Percentiles rank a stretch among this genome's conserved stretches.
These are phyloP conservation scores for Lepas anatifera DNA, from an alignment of 2,888 invertebrate species.

Conservation along the genomic window DNA sequence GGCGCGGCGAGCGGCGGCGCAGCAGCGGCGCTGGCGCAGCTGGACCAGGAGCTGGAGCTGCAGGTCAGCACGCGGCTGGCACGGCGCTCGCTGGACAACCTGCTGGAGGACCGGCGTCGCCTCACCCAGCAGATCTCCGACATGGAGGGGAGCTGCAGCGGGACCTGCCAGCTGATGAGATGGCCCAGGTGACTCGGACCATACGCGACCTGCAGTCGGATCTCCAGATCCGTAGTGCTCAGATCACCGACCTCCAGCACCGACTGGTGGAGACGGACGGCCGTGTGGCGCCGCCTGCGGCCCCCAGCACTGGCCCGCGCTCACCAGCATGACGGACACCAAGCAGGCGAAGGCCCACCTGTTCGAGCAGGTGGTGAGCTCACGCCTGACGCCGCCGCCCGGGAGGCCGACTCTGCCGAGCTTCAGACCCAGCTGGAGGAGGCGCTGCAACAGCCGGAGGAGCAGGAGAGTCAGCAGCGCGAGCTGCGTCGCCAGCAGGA, in stretches of 20 bases:
- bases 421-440: background rate
- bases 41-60: conserved; percentile 67
- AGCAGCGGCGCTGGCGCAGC: conserved; percentile 37
- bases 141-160: conserved; percentile 30
- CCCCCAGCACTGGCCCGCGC: background rate
- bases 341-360: conserved; percentile 56
- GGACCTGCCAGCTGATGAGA: conserved; percentile 29
- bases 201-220: conserved; percentile 39
- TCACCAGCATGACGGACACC: conserved; percentile 42
- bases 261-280: background rate
- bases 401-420: background rate
- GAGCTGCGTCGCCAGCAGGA: conserved; percentile 28
- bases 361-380: conserved; percentile 42
- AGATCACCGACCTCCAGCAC: conserved; percentile 65
- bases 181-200: conserved; percentile 27
- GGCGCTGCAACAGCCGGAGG: background rate
- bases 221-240: conserved; percentile 51
- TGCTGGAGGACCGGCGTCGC: conserved; percentile 46
- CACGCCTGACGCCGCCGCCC: background rate
- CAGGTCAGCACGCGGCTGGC: conserved; percentile 63
- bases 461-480: background rate
- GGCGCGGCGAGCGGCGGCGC: background rate
- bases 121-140: conserved; percentile 31
- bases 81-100: conserved; percentile 56
- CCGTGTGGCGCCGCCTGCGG: background rate